A percentile compares a stretch with the other conserved stretches of the same genome.
Evolutionary conservation across 2,888 invertebrate genomes (phyloP).

Genomic region (Ephialtes manifestator): DNA sequence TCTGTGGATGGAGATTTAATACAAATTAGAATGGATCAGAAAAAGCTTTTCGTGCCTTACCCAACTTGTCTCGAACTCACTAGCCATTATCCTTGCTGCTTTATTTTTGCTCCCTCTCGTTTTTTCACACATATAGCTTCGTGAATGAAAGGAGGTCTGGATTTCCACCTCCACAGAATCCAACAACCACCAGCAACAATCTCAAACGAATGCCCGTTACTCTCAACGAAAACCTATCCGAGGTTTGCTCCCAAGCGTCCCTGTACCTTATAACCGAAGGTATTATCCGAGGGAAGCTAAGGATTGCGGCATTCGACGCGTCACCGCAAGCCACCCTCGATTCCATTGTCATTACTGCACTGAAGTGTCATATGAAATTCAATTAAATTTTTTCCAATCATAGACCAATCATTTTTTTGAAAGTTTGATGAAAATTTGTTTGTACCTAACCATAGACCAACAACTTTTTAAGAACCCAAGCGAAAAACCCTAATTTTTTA

Average conservation of each 20-base stretch:
- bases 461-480: too few relatives aligned
- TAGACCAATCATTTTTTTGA: too few relatives aligned
- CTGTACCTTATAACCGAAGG: slow-evolving; percentile 16
- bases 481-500: too few relatives aligned
- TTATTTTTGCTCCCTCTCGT: slow-evolving; percentile 8
- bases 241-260: slow-evolving; percentile 37
- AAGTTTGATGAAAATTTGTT: too few relatives aligned
- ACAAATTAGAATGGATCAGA: slow-evolving; percentile 41
- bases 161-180: not conserved
- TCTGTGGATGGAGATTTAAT: not conserved
- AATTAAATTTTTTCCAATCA: too few relatives aligned
- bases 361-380: not conserved
- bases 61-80: slow-evolving; percentile 45
- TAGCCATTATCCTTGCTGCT: slow-evolving; percentile 14
- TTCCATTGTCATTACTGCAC: not conserved
- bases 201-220: slow-evolving; percentile 46
- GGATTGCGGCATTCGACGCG: slow-evolving; percentile 51
- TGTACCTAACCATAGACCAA: too few relatives aligned
- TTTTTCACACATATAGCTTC: not conserved
- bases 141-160: slow-evolving; percentile 19
- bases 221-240: slow-evolving; percentile 55
- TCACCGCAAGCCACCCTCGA: slow-evolving; percentile 35
- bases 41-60: slow-evolving; percentile 63
- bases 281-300: slow-evolving; percentile 53
- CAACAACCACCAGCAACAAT: slow-evolving; percentile 17